phyloP scores from a whole-genome alignment of 2,888 invertebrate species.

The Microctonus aethiopoides region DNA sequence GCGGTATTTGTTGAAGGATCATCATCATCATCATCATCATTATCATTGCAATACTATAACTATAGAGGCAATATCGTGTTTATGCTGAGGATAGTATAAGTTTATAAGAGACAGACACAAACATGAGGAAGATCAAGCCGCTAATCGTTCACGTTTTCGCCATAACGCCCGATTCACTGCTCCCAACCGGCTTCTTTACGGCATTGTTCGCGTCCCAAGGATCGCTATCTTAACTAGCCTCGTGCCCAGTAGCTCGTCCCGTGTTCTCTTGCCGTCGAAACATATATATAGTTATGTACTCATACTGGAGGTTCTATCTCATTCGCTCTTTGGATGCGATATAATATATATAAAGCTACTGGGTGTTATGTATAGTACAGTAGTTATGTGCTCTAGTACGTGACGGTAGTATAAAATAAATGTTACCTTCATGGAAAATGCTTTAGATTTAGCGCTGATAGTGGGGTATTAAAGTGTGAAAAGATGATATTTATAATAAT shows the following conservation, averaged over 20 bases:
- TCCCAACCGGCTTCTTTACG: slow-evolving; percentile 59
- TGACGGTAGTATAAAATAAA: slow-evolving; percentile 60
- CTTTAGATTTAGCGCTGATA: slow-evolving; percentile 48
- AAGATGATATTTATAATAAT: slow-evolving; percentile 44
- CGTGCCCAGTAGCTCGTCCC: slow-evolving; percentile 44
- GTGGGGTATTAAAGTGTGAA: slow-evolving; percentile 45
- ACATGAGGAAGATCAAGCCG: slow-evolving; percentile 50
- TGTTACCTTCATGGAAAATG: slow-evolving; percentile 50
- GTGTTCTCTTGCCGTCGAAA: not conserved
- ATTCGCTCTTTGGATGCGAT: slow-evolving; percentile 15
- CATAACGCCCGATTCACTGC: slow-evolving; percentile 61
- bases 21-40: not conserved
- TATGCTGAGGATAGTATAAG: not conserved
- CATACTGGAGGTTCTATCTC: not conserved
- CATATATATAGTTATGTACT: slow-evolving; percentile 3
- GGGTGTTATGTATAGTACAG: slow-evolving; percentile 19
- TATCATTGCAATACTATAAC: not conserved
- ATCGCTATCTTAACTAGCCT: slow-evolving; percentile 64
- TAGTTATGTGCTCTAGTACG: slow-evolving; percentile 37
- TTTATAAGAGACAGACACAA: slow-evolving; percentile 38
- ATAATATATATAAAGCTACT: slow-evolving; percentile 22
- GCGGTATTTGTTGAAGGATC: not conserved
- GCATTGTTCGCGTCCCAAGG: slow-evolving; percentile 61
- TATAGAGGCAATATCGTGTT: not conserved
- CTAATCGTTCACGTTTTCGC: slow-evolving; percentile 67